These are phyloP conservation scores for Scolopax mira DNA, from an alignment of 2,113 vertebrate species.

Conservation along the genomic window DNA sequence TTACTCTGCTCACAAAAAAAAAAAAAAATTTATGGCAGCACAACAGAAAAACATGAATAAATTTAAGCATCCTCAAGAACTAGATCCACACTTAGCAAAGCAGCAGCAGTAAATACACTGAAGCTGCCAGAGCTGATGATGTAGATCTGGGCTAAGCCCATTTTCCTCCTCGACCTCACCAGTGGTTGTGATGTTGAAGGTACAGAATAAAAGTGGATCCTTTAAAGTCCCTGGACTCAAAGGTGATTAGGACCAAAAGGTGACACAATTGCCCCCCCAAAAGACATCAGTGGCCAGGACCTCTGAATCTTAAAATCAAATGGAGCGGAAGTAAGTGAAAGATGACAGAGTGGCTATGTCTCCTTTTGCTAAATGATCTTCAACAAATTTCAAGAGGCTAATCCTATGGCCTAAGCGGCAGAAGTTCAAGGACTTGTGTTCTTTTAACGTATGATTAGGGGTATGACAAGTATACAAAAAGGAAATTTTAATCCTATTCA, in stretches of 20 bases:
- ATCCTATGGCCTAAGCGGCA: neutral
- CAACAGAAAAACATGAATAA: neutral
- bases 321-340: neutral
- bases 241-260: neutral
- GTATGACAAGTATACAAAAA: neutral
- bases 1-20: neutral
- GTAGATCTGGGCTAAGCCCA: neutral
- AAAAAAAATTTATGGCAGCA: neutral
- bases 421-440: neutral
- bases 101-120: neutral
- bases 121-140: neutral
- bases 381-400: neutral
- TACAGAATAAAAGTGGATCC: neutral
- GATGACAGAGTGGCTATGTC: accelerated
- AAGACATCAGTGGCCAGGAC: neutral
- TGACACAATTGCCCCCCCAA: neutral
- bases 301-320: neutral
- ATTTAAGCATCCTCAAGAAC: neutral
- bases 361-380: neutral
- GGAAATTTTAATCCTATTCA: neutral
- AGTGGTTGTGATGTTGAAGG: neutral
- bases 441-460: neutral
- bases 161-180: neutral
- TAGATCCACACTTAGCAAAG: neutral
- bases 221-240: neutral